Evolutionary conservation across 2,797 vertebrate species (phyloP), one percentile per base, ranked within the genome.

Genomic region (Phoebastria nigripes): DNA sequence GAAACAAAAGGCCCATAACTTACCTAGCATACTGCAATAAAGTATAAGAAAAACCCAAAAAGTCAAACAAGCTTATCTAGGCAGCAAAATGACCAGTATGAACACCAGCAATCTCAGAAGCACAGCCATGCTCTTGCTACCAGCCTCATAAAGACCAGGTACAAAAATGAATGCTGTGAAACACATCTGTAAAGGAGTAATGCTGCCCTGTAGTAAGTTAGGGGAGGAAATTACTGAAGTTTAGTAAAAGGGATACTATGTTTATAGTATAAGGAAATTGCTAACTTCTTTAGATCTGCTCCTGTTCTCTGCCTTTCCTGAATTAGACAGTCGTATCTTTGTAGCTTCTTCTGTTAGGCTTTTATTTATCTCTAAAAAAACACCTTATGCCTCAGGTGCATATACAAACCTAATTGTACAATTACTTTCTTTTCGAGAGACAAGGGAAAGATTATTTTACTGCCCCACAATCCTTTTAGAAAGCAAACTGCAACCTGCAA

Each of bases 351-450:
- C 69, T 83, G 93, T 61, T 39, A 82, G 91, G 82, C 46, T 93
- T 92, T 86, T 94, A 62, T 96, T 96, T 97, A 88, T 94, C 87
- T 94, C 76, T 90, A 9, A 88, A 88, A 91, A 92, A 44, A 0
- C 82, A 66, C 69, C 6, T 4, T 63, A n/a, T 63, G 93, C 91
- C 92, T 94, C 91, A 94, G 89, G 89, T 97, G 79, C n/a, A 26
- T 54, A 49, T 26, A 47, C 80, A 73, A 86, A 79, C 81, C 79
- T 88, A 86, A 93, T 54, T 90, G 85, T 87, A 62, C 90, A 47
- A 69, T 87, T 56, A 46, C 67, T 95, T 95, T 84, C 62, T 79
- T 80, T 91, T 61, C 4, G 1, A 69, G 89, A 72, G 46, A 67
- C 51, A 54, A 89, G 92, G 89, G 65, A 55, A 84, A 83, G 76